Evolutionary conservation across 2,797 vertebrate genomes (phyloP).

Genomic region (Sebastes elongatus): DNA sequence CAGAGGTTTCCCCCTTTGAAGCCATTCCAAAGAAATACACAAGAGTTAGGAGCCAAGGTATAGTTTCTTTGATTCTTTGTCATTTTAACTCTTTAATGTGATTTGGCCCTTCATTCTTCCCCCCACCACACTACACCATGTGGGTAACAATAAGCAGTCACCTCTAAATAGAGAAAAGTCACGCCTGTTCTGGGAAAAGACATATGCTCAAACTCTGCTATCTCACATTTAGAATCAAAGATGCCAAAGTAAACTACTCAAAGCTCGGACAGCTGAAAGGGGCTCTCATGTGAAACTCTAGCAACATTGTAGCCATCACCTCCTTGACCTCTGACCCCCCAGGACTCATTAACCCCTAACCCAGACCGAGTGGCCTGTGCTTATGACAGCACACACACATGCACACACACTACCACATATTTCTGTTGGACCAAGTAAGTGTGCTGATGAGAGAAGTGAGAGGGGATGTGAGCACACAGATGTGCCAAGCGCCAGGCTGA

Average conservation of each 20-base stretch:
- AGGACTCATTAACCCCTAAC: constrained; percentile 57
- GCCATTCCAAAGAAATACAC: accelerated
- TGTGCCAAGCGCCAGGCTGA: constrained; percentile 74
- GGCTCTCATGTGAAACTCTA: constrained; percentile 57
- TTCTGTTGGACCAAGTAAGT: constrained; percentile 38
- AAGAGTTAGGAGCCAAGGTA: not conserved
- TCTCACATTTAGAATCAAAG: constrained; percentile 30
- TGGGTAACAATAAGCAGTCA: not conserved
- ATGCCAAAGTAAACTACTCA: constrained; percentile 38
- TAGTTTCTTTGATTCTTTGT: not conserved
- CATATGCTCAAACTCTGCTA: constrained; percentile 20
- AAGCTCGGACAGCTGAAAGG: constrained; percentile 42
- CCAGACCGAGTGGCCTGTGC: constrained; percentile 2
- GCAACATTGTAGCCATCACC: constrained; percentile 54
- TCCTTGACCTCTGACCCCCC: constrained; percentile 47
- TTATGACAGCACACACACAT: constrained; percentile 24
- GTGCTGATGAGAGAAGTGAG: constrained; percentile 79
- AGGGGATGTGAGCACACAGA: constrained; percentile 85
- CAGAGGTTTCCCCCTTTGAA: not conserved
- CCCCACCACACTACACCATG: not conserved
- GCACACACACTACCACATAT: constrained; percentile 22
- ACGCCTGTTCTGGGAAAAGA: not conserved
- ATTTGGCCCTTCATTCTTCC: not conserved
- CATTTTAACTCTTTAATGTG: not conserved
- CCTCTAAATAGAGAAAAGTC: not conserved